Evolutionary conservation across 1,140 invertebrate species (phyloP).

Genomic region (Epicauta chinensis): DNA sequence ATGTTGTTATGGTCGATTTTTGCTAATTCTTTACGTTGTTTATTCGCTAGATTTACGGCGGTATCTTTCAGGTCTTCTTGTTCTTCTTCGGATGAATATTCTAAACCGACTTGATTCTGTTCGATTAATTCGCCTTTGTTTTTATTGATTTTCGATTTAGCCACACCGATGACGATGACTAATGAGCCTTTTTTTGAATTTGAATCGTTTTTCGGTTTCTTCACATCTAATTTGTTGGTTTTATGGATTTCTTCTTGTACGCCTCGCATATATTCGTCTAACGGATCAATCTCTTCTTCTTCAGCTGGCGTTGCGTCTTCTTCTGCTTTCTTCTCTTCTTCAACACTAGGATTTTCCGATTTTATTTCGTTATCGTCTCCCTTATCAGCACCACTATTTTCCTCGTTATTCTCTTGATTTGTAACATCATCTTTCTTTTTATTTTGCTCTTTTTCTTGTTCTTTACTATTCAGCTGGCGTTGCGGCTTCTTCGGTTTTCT

Average conservation of each 20-base stretch:
- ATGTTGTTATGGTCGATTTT: conserved; percentile 83
- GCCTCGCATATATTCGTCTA: conserved; percentile 42
- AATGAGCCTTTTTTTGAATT: conserved; percentile 51
- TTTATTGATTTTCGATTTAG: conserved; percentile 72
- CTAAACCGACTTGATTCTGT: conserved; percentile 93
- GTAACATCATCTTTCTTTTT: conserved; percentile 44
- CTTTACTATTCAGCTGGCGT: conserved; percentile 43
- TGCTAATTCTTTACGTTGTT: conserved; percentile 82
- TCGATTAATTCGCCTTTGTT: conserved; percentile 91
- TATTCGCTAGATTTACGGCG: conserved; percentile 80
- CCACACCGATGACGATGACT: conserved; percentile 83
- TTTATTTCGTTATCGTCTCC: conserved; percentile 26
- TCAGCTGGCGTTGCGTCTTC: conserved; percentile 32
- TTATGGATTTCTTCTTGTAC: conserved; percentile 87
- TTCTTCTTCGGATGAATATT: conserved; percentile 97
- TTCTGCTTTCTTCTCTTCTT: conserved; percentile 59
- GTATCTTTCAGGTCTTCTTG: conserved; percentile 89
- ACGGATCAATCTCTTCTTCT: conserved; percentile 33
- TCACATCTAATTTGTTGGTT: conserved; percentile 71
- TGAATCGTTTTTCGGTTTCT: conserved; percentile 41
- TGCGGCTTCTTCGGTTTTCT: conserved; percentile 49
- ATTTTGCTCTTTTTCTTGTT: conserved; percentile 49
- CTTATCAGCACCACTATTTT: conserved; percentile 19
- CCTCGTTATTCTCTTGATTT: conserved; percentile 9
- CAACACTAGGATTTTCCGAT: conserved; percentile 42